Evolutionary conservation across 2,888 invertebrate genomes (phyloP).

Genomic region (Nomada ruficornis): DNA sequence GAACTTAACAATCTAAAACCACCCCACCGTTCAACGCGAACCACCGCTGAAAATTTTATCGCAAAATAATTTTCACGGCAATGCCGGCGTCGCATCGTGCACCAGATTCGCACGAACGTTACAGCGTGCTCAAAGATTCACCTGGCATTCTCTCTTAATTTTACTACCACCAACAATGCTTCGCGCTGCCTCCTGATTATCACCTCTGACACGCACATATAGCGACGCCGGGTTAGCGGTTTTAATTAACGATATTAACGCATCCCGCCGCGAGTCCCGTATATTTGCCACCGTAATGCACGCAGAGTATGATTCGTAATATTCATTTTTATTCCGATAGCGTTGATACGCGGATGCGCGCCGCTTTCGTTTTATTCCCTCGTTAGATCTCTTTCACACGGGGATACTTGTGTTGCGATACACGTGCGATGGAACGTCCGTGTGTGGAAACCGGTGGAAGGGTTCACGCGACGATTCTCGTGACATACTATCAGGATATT

Average conservation of each 20-base stretch:
- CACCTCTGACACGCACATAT: conserved; percentile 39
- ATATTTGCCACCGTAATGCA: conserved; percentile 4
- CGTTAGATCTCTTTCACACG: not conserved
- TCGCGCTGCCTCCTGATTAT: conserved; percentile 26
- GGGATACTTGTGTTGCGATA: no score
- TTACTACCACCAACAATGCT: not conserved
- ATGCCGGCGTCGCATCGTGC: not conserved
- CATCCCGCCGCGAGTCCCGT: conserved; percentile 18
- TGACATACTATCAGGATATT: no score
- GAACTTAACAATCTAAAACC: not conserved
- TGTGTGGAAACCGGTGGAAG: no score
- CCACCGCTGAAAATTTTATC: not conserved
- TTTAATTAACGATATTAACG: conserved; percentile 70
- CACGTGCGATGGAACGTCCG: no score
- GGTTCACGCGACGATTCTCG: no score
- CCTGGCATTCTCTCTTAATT: conserved; percentile 1
- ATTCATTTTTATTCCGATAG: conserved; percentile 18
- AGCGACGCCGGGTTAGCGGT: conserved; percentile 31
- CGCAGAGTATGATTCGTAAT: not conserved
- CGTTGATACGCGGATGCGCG: not conserved
- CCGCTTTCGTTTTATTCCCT: conserved; percentile 1
- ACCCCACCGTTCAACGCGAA: not conserved
- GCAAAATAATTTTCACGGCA: not conserved
- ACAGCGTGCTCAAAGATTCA: conserved; percentile 19
- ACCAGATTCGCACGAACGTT: not conserved